These are phyloP conservation scores for Eupeodes luniger DNA, from an alignment of 2,888 invertebrate species.

Conservation along the genomic window DNA sequence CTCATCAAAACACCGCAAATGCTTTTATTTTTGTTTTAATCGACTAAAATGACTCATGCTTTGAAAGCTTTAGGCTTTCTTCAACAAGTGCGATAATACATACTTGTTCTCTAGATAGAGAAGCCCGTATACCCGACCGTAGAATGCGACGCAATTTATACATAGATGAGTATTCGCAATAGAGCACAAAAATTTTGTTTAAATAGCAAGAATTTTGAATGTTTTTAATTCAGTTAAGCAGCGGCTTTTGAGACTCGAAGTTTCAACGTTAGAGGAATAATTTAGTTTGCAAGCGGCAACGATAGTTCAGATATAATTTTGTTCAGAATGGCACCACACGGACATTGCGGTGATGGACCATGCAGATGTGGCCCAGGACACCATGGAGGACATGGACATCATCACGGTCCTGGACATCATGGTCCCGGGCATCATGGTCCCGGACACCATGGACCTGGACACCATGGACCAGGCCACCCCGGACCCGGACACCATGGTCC, in stretches of 20 bases:
- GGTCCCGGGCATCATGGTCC: conserved; percentile 11
- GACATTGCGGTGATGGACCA: conserved; percentile 21
- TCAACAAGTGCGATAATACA: not conserved
- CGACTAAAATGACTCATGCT: no score
- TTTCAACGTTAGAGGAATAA: not conserved
- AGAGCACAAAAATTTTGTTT: not conserved
- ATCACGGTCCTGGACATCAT: conserved; percentile 22
- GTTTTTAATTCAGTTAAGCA: conserved; percentile 26
- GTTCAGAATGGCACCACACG: conserved; percentile 38
- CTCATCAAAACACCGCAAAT: not conserved
- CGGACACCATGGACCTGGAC: not conserved
- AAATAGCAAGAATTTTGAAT: conserved; percentile 17
- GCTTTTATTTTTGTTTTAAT: not conserved
- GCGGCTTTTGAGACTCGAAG: no score
- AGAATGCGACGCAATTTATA: conserved; percentile 17
- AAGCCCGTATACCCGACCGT: not conserved
- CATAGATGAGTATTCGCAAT: not conserved
- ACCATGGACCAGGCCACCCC: not conserved
- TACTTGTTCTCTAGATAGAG: not conserved
- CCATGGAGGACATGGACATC: conserved; percentile 16
- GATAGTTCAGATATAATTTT: not conserved
- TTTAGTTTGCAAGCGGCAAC: not conserved
- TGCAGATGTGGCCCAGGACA: conserved; percentile 6
- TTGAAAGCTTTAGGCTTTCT: no score
- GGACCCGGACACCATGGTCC: conserved; percentile 11